Conservation (phyloP, 2,888 invertebrate species). For the Crepidodera aurea region DNA sequence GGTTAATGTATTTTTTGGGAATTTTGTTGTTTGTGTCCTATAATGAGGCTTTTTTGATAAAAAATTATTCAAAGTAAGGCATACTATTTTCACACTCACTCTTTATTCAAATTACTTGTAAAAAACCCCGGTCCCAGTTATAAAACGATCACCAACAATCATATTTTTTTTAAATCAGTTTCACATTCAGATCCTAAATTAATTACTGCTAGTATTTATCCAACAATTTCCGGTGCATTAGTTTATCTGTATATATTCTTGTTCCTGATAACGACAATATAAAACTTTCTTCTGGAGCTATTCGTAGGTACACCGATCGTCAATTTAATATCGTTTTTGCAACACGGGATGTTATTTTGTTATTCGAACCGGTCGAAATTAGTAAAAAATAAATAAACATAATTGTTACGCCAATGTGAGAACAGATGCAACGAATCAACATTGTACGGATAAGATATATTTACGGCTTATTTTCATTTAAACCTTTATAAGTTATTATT, state of each 20-base stretch:
- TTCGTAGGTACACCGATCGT: background rate
- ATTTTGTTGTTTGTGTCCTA: too few relatives aligned
- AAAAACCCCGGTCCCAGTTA: too few relatives aligned
- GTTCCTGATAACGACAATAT: background rate
- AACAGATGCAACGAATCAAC: conserved; percentile 27
- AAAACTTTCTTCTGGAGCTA: background rate
- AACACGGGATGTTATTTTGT: conserved; percentile 3
- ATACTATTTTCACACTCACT: too few relatives aligned
- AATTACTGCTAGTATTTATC: background rate
- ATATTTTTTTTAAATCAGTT: too few relatives aligned
- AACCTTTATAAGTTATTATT: conserved; percentile 24
- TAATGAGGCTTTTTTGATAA: too few relatives aligned
- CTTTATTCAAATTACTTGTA: too few relatives aligned
- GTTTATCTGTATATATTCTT: background rate
- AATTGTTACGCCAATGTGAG: conserved; percentile 12
- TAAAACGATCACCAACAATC: too few relatives aligned
- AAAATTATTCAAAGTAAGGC: too few relatives aligned
- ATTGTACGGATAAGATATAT: conserved; percentile 17
- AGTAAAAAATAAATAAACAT: conserved; percentile 1
- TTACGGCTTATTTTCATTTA: conserved; percentile 24
- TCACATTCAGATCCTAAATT: too few relatives aligned
- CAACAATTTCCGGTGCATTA: background rate
- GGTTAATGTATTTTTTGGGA: too few relatives aligned
- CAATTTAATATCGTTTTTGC: conserved; percentile 3
- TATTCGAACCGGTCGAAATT: conserved; percentile 1